Base-by-base conservation (phyloP, 1,140 invertebrate genomes). In the Ditylenchus dipsaci region DNA sequence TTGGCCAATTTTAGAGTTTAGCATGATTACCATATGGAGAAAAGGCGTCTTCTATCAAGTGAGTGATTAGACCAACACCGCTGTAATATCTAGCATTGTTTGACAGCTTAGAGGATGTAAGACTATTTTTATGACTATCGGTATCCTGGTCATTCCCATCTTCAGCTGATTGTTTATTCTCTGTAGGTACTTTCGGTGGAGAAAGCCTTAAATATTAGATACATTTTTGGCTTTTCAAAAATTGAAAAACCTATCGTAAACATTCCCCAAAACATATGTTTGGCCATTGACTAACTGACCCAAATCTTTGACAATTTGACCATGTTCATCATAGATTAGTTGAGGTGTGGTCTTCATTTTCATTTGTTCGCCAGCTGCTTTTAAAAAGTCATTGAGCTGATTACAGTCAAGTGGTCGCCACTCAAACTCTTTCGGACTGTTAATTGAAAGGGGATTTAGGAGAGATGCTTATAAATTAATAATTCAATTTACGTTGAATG, bases 231-330 rank as follows among this genome's bases (percentile, higher is more conserved):
- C 33, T 38, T 38, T 38, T 3, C 33, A 5, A 5, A 11, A 38
- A 38, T 5, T 38, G 3, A 11, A 38, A 38, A 38, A 38, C 33
- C 33, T 38, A 11, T 38, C 11, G 33, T 38, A 11, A 11, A 11
- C 38, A 29, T 19, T 65, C 23, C 19, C 45, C 9, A 65, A 56
- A 33, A 65, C 64, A 59, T 42, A 65, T 38, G 64, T 65, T 60
- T 33, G 43, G 26, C 64, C 64, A 17, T 58, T 49, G 21, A n/a
- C 33, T 53, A 65, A 27, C 38, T 65, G 30, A 5, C 21, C 38
- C n/a, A 29, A 33, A 23, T 65, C 49, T n/a, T 3, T 63, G 8
- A 65, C 58, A 11, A 57, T 17, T 30, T 38, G 33, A 1, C 64
- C 64, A 19, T 45, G 29, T 15, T 43, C 45, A 30, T 58, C 57